Evolutionary conservation across 2,797 vertebrate genomes (phyloP).

Genomic region (Dendrocincla tyrannina): DNA sequence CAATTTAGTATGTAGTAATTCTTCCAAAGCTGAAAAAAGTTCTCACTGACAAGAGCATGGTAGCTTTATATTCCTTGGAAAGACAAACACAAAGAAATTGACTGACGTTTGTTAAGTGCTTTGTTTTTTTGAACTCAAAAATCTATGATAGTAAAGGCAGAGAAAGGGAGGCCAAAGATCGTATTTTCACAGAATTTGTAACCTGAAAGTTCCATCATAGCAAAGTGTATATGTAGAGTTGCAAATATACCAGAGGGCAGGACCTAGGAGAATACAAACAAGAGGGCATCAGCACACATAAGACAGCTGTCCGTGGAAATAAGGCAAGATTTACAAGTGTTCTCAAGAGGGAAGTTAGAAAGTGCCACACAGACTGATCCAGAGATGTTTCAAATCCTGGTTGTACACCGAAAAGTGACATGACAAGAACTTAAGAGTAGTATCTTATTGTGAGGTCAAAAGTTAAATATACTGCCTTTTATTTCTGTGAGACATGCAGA

Average conservation of each 20-base stretch:
- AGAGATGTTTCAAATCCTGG: neutral
- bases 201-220: neutral
- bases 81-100: neutral
- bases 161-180: neutral
- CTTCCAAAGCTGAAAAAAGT: neutral
- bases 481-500: neutral
- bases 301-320: neutral
- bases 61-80: neutral
- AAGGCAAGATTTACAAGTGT: neutral
- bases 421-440: neutral
- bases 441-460: neutral
- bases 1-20: neutral
- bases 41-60: neutral
- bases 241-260: neutral
- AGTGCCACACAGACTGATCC: neutral
- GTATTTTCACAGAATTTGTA: neutral
- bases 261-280: neutral
- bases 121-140: neutral
- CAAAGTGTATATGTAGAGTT: neutral
- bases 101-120: neutral
- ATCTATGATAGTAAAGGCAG: neutral
- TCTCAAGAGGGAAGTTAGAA: neutral
- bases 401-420: neutral
- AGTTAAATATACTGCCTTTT: neutral
- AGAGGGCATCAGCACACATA: neutral